A percentile compares a stretch with the other conserved stretches of the same genome.
Evolutionary conservation across 1,140 invertebrate genomes (phyloP).

Genomic region (Oncopodura yosiiana): DNA sequence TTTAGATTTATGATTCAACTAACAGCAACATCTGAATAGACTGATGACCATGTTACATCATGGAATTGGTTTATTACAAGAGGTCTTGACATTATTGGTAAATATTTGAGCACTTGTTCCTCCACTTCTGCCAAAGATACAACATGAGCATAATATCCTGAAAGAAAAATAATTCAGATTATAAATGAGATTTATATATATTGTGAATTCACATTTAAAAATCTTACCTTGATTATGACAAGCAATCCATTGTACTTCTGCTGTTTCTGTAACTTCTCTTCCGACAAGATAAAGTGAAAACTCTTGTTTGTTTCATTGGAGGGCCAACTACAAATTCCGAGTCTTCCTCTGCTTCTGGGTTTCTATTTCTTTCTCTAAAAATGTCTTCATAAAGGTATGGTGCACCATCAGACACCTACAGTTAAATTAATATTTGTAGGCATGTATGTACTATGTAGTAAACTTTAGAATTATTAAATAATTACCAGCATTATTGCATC

Average conservation of each 20-base stretch:
- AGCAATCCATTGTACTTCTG: constrained; percentile 92
- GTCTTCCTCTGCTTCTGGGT: too few species aligned
- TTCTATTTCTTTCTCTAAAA: constrained; percentile 65
- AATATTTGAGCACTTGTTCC: constrained; percentile 83
- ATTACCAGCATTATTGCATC: constrained; percentile 97
- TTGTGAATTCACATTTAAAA: too few species aligned
- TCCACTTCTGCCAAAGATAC: constrained; percentile 82
- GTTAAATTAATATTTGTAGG: too few species aligned
- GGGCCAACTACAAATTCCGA: too few species aligned
- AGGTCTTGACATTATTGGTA: constrained; percentile 74
- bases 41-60: constrained; percentile 76
- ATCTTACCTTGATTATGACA: constrained; percentile 85
- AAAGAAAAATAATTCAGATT: too few species aligned
- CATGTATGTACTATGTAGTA: too few species aligned
- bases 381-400: constrained; percentile 84
- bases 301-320: constrained; percentile 51
- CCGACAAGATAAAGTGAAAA: constrained; percentile 97
- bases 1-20: too few species aligned
- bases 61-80: constrained; percentile 69
- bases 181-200: too few species aligned
- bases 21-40: constrained; percentile 79
- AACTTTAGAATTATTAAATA: too few species aligned
- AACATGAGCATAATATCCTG: constrained; percentile 86
- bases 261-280: constrained; percentile 78
- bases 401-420: constrained; percentile 95